Percentiles rank a stretch among this genome's conserved stretches.
Evolutionary conservation across 92 coral and sea anemone species (phyloP).

Genomic region (Parazoanthus darwini): DNA sequence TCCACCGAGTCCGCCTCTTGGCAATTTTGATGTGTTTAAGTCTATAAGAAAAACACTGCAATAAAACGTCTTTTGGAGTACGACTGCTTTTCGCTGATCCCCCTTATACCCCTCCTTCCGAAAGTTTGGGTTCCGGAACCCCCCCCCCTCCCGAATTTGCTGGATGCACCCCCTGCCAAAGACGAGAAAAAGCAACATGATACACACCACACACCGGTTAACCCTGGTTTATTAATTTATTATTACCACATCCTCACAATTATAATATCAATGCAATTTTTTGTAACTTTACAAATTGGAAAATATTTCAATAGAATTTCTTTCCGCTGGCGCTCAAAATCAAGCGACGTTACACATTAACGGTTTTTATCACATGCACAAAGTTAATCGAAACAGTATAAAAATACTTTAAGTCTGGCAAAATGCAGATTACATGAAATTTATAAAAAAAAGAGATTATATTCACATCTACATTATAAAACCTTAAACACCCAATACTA

Average conservation of each 20-base stretch:
- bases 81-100: no score
- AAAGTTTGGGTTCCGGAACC: no score
- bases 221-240: conserved; percentile 39
- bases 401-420: conserved; percentile 2
- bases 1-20: no score
- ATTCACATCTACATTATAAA: conserved; percentile 43
- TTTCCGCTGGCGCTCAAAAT: conserved; percentile 16
- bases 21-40: no score
- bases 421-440: conserved; percentile 26
- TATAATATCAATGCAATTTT: conserved; percentile 31
- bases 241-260: conserved; percentile 36
- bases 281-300: conserved; percentile 40
- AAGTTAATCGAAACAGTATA: conserved; percentile 1
- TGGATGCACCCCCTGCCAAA: no score
- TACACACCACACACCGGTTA: conserved; percentile 14
- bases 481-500: conserved; percentile 19
- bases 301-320: conserved; percentile 22
- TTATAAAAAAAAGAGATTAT: conserved; percentile 31
- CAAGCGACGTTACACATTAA: background rate
- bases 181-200: background rate
- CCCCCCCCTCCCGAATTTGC: no score
- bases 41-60: no score
- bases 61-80: no score
- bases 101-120: no score
- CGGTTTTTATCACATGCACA: conserved; percentile 27